Evolutionary conservation across 2,113 vertebrate genomes (phyloP).

Genomic region (Toxotes chatareus): DNA sequence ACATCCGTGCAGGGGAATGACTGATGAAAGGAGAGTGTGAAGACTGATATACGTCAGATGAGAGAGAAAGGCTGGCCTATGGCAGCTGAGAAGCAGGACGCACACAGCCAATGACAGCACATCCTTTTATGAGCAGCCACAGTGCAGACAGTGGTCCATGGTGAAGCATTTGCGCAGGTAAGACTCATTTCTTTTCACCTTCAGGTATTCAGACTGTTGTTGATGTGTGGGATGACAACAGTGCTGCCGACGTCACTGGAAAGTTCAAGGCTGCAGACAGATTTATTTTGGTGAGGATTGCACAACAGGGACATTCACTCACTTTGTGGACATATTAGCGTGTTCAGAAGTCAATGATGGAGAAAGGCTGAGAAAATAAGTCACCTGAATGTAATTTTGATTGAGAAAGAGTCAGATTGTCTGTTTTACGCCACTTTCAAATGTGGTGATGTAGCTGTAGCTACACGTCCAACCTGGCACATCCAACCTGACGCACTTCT

Average conservation of each 20-base stretch:
- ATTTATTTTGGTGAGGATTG: slow-evolving; percentile 40
- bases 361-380: neutral
- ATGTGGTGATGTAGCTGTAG: neutral
- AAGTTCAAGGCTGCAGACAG: slow-evolving; percentile 53
- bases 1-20: slow-evolving; percentile 25
- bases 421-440: neutral
- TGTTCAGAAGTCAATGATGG: slow-evolving; percentile 4
- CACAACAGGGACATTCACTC: slow-evolving; percentile 17
- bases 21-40: slow-evolving; percentile 26
- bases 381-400: neutral
- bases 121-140: slow-evolving; percentile 25
- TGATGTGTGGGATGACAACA: slow-evolving; percentile 36
- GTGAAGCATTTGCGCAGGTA: slow-evolving; percentile 56
- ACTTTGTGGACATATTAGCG: neutral
- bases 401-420: neutral
- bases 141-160: slow-evolving; percentile 13
- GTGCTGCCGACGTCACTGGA: slow-evolving; percentile 33
- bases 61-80: slow-evolving; percentile 28
- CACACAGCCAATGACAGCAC: slow-evolving; percentile 37
- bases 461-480: neutral
- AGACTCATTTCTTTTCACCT: slow-evolving; percentile 49
- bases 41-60: slow-evolving; percentile 33
- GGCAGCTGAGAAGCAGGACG: slow-evolving; percentile 12
- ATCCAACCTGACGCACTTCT: neutral
- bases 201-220: slow-evolving; percentile 30